A percentile compares a stretch with the other conserved stretches of the same genome.
phyloP scores from a whole-genome alignment of 2,888 invertebrate species.

The Philereme vetulata region DNA sequence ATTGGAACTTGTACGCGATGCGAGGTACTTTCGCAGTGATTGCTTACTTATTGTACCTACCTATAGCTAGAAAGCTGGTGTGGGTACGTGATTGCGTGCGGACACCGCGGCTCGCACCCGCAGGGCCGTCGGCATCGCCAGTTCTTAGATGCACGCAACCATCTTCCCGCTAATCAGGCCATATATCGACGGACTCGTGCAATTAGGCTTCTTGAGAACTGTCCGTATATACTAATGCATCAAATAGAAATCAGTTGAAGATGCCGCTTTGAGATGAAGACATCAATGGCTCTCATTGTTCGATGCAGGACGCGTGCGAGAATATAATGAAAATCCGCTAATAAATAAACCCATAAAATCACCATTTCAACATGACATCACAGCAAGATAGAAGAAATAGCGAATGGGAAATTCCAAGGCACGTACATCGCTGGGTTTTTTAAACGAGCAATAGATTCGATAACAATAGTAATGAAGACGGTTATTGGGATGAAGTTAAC shows the following conservation, averaged over 20 bases:
- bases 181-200: slow-evolving; percentile 65
- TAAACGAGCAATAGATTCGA: slow-evolving; percentile 8
- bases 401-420: slow-evolving; percentile 29
- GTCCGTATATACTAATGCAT: slow-evolving; percentile 49
- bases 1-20: slow-evolving; percentile 34
- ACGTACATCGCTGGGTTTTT: slow-evolving; percentile 11
- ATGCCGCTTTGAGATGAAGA: slow-evolving; percentile 27
- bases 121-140: slow-evolving; percentile 56
- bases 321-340: not conserved
- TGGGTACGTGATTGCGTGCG: slow-evolving; percentile 66
- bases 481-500: too few species aligned
- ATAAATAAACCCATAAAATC: not conserved
- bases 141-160: slow-evolving; percentile 69
- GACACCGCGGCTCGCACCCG: slow-evolving; percentile 46
- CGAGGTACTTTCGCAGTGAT: slow-evolving; percentile 16
- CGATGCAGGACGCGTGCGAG: not conserved
- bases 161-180: slow-evolving; percentile 73
- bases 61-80: slow-evolving; percentile 49
- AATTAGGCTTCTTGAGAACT: slow-evolving; percentile 74
- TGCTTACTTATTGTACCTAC: slow-evolving; percentile 30
- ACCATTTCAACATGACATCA: slow-evolving; percentile 26
- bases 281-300: slow-evolving; percentile 14
- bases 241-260: slow-evolving; percentile 34
- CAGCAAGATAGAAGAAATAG: slow-evolving; percentile 20
- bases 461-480: too few species aligned